These are phyloP conservation scores for Furnarius figulus DNA, from an alignment of 2,113 vertebrate genomes.

Conservation along the genomic window DNA sequence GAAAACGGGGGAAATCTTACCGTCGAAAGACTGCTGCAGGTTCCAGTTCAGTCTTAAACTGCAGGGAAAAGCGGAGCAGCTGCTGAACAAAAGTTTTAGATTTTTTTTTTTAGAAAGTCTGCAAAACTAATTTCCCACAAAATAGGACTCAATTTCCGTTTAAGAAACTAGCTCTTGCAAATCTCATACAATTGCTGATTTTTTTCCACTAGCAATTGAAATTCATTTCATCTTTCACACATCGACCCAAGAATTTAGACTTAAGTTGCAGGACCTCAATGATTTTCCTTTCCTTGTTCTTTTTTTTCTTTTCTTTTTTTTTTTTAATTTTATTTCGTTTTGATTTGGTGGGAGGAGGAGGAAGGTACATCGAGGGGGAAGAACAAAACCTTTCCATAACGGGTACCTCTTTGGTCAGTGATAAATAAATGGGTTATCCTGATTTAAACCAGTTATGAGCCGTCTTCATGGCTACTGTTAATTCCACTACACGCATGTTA, in stretches of 20 bases:
- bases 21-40: constrained; percentile 69
- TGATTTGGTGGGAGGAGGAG: neutral
- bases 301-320: too few relatives aligned
- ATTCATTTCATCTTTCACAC: constrained; percentile 68
- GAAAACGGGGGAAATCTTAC: constrained; percentile 76
- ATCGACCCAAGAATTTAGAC: constrained; percentile 43
- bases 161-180: constrained; percentile 74
- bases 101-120: constrained; percentile 76
- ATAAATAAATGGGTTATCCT: neutral
- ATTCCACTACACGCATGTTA: neutral
- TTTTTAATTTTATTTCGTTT: neutral
- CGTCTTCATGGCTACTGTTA: neutral
- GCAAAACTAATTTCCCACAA: constrained; percentile 86
- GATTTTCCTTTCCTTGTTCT: neutral
- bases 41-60: constrained; percentile 77
- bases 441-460: constrained; percentile 30
- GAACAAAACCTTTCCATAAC: neutral
- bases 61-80: constrained; percentile 71
- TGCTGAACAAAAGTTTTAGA: constrained; percentile 79
- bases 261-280: neutral
- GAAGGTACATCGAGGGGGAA: neutral
- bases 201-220: constrained; percentile 60
- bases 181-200: constrained; percentile 71
- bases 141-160: constrained; percentile 84
- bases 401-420: constrained; percentile 16